Base-by-base conservation (phyloP, 2,113 vertebrate species). In the Leptobrachium ailaonicum region DNA sequence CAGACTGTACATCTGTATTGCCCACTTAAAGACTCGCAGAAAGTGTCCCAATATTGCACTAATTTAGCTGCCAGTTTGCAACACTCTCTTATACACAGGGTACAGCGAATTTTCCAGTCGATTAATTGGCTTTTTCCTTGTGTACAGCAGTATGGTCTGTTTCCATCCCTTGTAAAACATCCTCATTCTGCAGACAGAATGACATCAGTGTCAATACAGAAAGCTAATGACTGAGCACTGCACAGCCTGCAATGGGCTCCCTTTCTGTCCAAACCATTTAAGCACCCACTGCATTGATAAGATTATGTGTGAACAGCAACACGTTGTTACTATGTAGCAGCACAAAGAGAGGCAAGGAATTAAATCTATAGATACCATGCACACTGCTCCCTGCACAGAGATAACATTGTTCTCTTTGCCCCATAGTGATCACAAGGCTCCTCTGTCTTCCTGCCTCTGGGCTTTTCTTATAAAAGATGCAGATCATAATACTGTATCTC, bases 381-480 rank as follows among this genome's bases (percentile, higher is more conserved):
- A 14, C 43, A 45, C 60, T 50, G 43, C 63, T 44, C 53, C 20
- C 42, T 3, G n/a, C 68, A 45, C 41, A 41, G 1, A 45, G 13
- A 77, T 60, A 77, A 47, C 7, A 78, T 8, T 71, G 54, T 14
- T 32, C n/a, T 71, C 67, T 8, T 47, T n/a, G 56, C 43, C 9
- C 8, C 54, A 6, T 4, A 70, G 76, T 12, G 20, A 71, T 71
- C 76, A 78, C 68, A 78, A 78, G 76, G 40, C 56, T 78, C 13
- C 9, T 78, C 54, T 71, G 76, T 47, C 62, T n/a, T 56, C 60
- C 76, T 63, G 76, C 76, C 76, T 71, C 54, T 62, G 20, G 76
- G 76, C 44, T 78, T 9, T 63, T 50, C 76, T 63, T 71, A 78
- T 63, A n/a, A 78, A 78, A 78, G 68, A 71, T 63, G n/a, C 68